phyloP scores from a whole-genome alignment of 2,888 invertebrate species.

The Phlogophora meticulosa region DNA sequence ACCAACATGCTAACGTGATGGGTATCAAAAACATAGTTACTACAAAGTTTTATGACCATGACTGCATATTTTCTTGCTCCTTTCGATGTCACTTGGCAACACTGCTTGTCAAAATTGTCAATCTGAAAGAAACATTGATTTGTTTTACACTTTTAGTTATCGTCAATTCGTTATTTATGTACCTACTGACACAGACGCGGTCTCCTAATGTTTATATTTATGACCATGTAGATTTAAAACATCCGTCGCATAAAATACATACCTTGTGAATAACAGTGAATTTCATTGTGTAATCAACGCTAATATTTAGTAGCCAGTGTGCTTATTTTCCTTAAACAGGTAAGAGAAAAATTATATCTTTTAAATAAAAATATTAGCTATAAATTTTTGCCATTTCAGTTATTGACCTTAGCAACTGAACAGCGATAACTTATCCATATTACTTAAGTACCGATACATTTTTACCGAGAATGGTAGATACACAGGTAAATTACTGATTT shows the following conservation, averaged over 20 bases:
- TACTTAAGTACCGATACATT: no score
- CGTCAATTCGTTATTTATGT: conserved; percentile 24
- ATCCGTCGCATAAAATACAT: conserved; percentile 11
- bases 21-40: no score
- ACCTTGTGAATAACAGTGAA: conserved; percentile 10
- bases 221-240: conserved; percentile 21
- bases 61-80: no score
- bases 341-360: conserved; percentile 33
- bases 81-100: no score
- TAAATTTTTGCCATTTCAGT: no score
- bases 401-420: no score
- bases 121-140: conserved; percentile 29
- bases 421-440: no score
- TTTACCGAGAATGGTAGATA: no score
- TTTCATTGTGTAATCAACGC: conserved; percentile 27
- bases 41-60: no score
- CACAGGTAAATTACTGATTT: no score
- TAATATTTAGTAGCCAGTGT: neutral
- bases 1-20: no score
- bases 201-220: conserved; percentile 23
- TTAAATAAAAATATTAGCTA: no score
- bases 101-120: conserved; percentile 10
- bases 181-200: conserved; percentile 14
- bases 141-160: conserved; percentile 35
- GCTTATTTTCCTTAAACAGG: conserved; percentile 2